These are phyloP conservation scores for Oryzias celebensis DNA, from an alignment of 2,113 vertebrate genomes.

Conservation along the genomic window DNA sequence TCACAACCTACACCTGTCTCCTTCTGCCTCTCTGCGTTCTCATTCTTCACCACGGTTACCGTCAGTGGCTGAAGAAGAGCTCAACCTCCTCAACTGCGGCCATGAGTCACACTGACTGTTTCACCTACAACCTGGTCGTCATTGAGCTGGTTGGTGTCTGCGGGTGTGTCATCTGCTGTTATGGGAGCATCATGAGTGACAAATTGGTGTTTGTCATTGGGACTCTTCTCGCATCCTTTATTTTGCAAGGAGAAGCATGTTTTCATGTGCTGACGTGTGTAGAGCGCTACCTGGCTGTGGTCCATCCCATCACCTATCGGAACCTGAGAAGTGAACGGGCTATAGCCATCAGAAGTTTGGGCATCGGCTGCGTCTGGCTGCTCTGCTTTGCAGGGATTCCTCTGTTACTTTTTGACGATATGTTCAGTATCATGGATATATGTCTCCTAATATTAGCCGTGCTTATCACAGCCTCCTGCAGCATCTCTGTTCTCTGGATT, in stretches of 20 bases:
- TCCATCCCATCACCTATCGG: constrained; percentile 12
- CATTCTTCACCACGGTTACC: constrained; percentile 5
- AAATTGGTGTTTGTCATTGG: accelerated
- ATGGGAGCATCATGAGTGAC: background rate
- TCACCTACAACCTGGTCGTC: constrained; percentile 2
- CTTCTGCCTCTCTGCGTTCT: constrained; percentile 9
- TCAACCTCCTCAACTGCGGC: accelerated
- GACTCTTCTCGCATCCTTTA: background rate
- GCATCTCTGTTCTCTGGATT: constrained; percentile 6
- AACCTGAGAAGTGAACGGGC: background rate
- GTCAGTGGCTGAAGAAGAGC: background rate
- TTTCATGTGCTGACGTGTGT: background rate
- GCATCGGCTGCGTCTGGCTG: constrained; percentile 6
- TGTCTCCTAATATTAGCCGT: background rate
- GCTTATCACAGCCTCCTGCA: background rate
- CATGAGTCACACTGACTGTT: constrained; percentile 1
- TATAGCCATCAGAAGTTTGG: background rate
- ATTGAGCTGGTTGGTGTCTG: background rate
- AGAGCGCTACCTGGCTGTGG: constrained; percentile 18
- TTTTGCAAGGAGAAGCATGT: accelerated
- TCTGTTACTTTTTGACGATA: accelerated
- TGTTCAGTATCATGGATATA: background rate
- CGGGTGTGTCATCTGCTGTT: background rate
- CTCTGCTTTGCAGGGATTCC: background rate
- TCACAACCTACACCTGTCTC: background rate